A percentile compares a stretch with the other conserved stretches of the same genome.
These are phyloP conservation scores for Lingula anatina DNA, from an alignment of 2,888 invertebrate genomes.

Conservation along the genomic window DNA sequence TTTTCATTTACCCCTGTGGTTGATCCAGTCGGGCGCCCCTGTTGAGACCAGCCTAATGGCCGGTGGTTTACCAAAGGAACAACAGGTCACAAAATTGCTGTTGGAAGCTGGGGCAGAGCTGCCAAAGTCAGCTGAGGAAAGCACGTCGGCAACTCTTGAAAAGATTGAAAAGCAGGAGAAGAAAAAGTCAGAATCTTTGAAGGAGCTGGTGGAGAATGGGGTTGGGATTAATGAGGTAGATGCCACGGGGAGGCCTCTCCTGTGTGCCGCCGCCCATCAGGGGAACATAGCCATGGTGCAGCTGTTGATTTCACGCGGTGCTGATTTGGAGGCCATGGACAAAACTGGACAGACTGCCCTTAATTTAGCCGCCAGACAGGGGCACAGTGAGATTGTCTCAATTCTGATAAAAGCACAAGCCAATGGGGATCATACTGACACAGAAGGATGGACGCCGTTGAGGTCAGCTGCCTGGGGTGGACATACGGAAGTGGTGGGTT, in stretches of 20 bases:
- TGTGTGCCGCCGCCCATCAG: conserved; percentile 76
- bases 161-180: conserved; percentile 41
- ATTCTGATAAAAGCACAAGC: conserved; percentile 48
- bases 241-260: conserved; percentile 64
- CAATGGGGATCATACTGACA: conserved; percentile 52
- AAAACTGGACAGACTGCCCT: conserved; percentile 77
- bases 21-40: conserved; percentile 56
- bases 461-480: conserved; percentile 94
- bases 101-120: conserved; percentile 87
- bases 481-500: conserved; percentile 59
- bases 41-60: conserved; percentile 37
- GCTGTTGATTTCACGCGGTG: conserved; percentile 68
- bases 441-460: conserved; percentile 53
- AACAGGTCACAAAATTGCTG: conserved; percentile 61
- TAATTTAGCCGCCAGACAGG: conserved; percentile 62
- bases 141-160: conserved; percentile 74
- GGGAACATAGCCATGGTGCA: conserved; percentile 89
- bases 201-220: conserved; percentile 41
- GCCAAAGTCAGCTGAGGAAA: conserved; percentile 76
- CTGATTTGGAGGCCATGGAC: conserved; percentile 63
- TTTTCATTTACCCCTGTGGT: conserved; percentile 70
- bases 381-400: conserved; percentile 52
- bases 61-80: conserved; percentile 43
- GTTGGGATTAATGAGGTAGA: conserved; percentile 55
- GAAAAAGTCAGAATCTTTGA: conserved; percentile 10